Conservation (phyloP, 1,140 invertebrate genomes). For the Sinonovacula constricta region DNA sequence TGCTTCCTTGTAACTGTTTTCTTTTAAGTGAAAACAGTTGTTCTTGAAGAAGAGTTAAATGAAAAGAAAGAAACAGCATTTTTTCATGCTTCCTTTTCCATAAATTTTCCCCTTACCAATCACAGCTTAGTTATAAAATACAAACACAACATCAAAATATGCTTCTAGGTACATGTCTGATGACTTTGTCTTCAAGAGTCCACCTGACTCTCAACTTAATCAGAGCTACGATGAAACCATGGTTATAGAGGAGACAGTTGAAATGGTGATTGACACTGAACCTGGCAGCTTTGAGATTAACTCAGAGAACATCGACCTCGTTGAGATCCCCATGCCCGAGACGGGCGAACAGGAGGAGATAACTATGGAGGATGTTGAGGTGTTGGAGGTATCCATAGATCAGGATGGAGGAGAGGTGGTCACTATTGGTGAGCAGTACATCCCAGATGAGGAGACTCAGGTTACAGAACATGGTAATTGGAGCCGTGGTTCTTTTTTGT, state of each 20-base stretch:
- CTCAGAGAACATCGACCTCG: neutral
- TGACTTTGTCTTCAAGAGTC: constrained; percentile 77
- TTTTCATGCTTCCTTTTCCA: no score
- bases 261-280: constrained; percentile 51
- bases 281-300: constrained; percentile 29
- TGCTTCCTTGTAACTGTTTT: no score
- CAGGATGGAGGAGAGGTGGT: neutral
- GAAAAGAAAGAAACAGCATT: no score
- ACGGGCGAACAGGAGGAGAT: neutral
- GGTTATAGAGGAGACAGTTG: constrained; percentile 63
- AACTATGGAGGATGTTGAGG: neutral
- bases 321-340: neutral
- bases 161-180: constrained; percentile 75
- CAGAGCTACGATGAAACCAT: constrained; percentile 61
- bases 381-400: neutral
- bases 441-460: no score
- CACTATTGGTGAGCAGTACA: neutral
- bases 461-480: no score
- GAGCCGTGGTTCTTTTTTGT: no score
- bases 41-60: no score
- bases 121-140: no score
- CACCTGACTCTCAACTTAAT: constrained; percentile 56
- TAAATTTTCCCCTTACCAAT: no score
- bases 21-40: no score
- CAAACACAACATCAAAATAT: no score